Evolutionary conservation across 2,888 invertebrate genomes (phyloP), one percentile per base, ranked within the genome.

Genomic region (Andrena praecox): DNA sequence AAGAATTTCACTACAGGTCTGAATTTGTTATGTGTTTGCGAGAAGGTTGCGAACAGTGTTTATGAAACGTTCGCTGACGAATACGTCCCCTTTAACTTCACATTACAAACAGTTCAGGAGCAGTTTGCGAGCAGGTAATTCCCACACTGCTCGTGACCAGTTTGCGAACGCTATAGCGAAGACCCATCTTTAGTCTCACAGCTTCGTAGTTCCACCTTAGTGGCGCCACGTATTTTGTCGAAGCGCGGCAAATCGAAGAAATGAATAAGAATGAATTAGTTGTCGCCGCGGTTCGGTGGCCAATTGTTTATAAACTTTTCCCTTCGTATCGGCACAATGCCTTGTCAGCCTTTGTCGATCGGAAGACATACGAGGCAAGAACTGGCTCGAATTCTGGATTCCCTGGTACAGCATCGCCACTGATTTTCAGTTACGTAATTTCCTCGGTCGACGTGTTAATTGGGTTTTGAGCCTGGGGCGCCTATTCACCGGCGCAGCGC

Each of bases 381-480:
- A 12, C 24, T 8, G 8, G 20, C n/a, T 27, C 4, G 56, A 56
- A 56, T 56, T 56, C n/a, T 33, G n/a, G 33, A 50, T 54, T 31
- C 20, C 35, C 35, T 4, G n/a, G 31, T 50, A 16, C 27, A 1
- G 59, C 29, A 54, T 60, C 56, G 64, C 62, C 50, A 73, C 16
- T 12, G 60, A 69, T 77, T 73, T 69, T 12, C 64, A 70, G 71
- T 84, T 84, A 83, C 42, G 72, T 66, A 76, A 83, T 54, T 56
- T 48, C n/a, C 35, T 66, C 12, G 73, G 63, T n/a, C 27, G 70
- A 33, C 71, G 48, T 42, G 77, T 73, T 80, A 77, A 84, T 80
- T 84, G 83, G 76, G 76, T 80, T 76, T 80, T 71, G 62, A 73
- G 67, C 80, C 73, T 12, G 76, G 24, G 67, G 84, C 80, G 56